Base-by-base conservation (phyloP, 2,888 invertebrate genomes). In the Himalopsyche kuldschensis region DNA sequence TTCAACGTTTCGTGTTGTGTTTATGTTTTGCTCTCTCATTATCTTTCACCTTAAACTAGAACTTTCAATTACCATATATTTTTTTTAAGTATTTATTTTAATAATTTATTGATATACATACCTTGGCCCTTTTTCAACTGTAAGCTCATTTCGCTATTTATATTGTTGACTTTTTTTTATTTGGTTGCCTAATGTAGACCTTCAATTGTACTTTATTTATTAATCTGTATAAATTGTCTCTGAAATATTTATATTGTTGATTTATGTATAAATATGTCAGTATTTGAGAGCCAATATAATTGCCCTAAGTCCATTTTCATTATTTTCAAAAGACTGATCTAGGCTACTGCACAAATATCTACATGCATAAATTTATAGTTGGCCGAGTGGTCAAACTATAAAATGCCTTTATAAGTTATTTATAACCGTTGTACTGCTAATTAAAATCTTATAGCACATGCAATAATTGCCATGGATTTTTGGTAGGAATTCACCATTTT, bases 111-210 rank as follows among this genome's bases (percentile, higher is more conserved):
- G 41, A 15, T 31, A 76, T 76, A 11, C n/a, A 76, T 76, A 11
- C n/a, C 2, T 35, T 78, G 17, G 35, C 78, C 35, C 3, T 20
- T 78, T 46, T 41, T 6, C 55, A 55, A n/a, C 20, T 55, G 8
- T 55, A 55, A 55, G 5, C n/a, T 20, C 2, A 55, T 20, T 20
- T 55, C n/a, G 55, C n/a, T 55, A 76, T 79, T 32, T 82, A 79
- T 79, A 78, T 79, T 81, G 47, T 82, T 82, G 63, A 80, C 80
- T 79, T 30, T 75, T 32, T n/a, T 78, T 55, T 55, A 55, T 55
- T 55, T 55, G 55, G 55, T 20, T 55, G 55, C 55, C 55, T 55
- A 24, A 3, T 55, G 6, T 55, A 20, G 20, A 55, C 10, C 55
- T n/a, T 55, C 55, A 55, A 20, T 55, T 55, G 24, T 55, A 55